phyloP scores from a whole-genome alignment of 2,113 vertebrate genomes.

The Speoplatyrhinus poulsoni region DNA sequence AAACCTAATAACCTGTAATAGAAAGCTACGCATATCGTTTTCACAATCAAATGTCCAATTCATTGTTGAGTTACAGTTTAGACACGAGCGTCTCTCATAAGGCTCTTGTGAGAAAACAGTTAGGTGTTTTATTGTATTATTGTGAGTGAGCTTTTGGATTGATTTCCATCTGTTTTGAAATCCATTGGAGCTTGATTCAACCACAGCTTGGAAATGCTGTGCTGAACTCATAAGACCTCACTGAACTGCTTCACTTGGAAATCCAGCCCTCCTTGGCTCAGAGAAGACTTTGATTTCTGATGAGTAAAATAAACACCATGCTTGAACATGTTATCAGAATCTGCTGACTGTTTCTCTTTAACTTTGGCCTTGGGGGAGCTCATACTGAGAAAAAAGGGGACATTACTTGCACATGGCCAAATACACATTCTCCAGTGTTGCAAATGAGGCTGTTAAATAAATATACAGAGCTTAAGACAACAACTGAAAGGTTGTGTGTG shows the following conservation, averaged over 20 bases:
- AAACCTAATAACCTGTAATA: background rate
- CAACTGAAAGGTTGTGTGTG: background rate
- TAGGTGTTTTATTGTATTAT: slow-evolving; percentile 11
- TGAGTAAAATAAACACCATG: slow-evolving; percentile 67
- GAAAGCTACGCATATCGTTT: background rate
- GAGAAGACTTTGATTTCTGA: slow-evolving; percentile 61
- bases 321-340: slow-evolving; percentile 63
- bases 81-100: background rate
- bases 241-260: slow-evolving; percentile 39
- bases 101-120: background rate
- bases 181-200: slow-evolving; percentile 40
- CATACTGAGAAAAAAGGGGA: slow-evolving; percentile 12
- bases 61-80: background rate
- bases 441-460: slow-evolving; percentile 36
- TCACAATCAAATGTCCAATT: slow-evolving; percentile 11
- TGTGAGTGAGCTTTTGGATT: background rate
- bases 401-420: slow-evolving; percentile 29
- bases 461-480: slow-evolving; percentile 2
- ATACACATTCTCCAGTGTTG: slow-evolving; percentile 42
- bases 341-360: slow-evolving; percentile 58
- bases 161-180: slow-evolving; percentile 40
- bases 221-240: slow-evolving; percentile 46
- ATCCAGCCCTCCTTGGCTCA: slow-evolving; percentile 38
- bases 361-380: slow-evolving; percentile 49
- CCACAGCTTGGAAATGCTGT: slow-evolving; percentile 33